Conservation (phyloP, 2,888 invertebrate species). For the Noctua fimbriata region DNA sequence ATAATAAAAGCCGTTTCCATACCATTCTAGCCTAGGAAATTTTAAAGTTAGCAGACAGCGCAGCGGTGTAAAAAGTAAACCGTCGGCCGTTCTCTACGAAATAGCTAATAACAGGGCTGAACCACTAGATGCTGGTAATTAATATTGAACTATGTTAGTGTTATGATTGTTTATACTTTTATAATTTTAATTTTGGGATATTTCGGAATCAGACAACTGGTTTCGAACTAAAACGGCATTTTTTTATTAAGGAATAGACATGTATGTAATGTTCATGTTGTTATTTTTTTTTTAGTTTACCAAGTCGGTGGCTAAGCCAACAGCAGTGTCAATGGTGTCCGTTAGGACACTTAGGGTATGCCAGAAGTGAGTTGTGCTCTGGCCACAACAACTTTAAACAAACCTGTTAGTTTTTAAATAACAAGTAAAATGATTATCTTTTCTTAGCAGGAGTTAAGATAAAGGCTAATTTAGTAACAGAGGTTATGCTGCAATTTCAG, state of each 20-base stretch:
- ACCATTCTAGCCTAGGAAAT: slow-evolving; percentile 42
- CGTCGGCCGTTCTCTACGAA: slow-evolving; percentile 57
- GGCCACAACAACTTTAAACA: too few species aligned
- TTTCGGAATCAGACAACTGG: not conserved
- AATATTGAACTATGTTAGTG: slow-evolving; percentile 43
- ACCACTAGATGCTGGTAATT: slow-evolving; percentile 63
- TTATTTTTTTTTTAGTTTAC: too few species aligned
- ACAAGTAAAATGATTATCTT: not conserved
- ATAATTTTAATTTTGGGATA: not conserved
- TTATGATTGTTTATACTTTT: not conserved
- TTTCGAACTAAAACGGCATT: not conserved
- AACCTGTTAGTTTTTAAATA: too few species aligned
- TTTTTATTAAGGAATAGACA: not conserved
- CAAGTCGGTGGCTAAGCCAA: too few species aligned
- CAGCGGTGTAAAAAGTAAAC: slow-evolving; percentile 66
- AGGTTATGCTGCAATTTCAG: not conserved
- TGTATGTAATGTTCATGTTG: too few species aligned
- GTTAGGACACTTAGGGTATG: too few species aligned
- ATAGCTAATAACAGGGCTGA: slow-evolving; percentile 66
- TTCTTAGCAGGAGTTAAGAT: not conserved
- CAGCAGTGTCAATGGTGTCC: too few species aligned
- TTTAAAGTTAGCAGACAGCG: slow-evolving; percentile 67
- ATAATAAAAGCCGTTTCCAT: slow-evolving; percentile 46
- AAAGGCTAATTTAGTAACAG: too few species aligned
- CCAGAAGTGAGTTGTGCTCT: too few species aligned